Conservation (phyloP, 2,797 vertebrate genomes). For the Sebastes aleutianus region DNA sequence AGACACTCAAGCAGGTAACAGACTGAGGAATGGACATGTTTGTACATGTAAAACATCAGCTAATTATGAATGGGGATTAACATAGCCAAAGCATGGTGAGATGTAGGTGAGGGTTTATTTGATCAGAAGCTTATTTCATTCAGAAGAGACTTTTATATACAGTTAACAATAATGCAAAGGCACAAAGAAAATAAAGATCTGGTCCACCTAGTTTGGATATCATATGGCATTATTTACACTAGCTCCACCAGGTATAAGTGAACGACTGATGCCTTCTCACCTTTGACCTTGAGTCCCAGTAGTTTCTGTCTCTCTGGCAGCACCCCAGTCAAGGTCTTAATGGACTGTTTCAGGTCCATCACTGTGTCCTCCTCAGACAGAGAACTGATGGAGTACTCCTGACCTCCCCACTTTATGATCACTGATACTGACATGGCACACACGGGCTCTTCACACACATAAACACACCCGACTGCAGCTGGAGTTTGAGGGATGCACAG, state of each 20-base stretch:
- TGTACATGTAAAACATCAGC: background rate
- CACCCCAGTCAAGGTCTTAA: conserved; percentile 96
- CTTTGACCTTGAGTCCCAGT: conserved; percentile 97
- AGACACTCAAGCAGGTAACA: background rate
- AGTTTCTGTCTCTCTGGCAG: conserved; percentile 97
- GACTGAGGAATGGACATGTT: background rate
- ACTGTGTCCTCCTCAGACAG: conserved; percentile 98
- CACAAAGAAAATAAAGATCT: background rate
- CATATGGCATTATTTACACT: background rate
- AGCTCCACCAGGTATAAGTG: background rate
- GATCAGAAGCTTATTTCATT: background rate
- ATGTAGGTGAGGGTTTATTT: background rate
- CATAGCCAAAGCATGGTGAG: background rate
- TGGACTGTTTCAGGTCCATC: conserved; percentile 96
- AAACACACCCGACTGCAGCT: conserved; percentile 24
- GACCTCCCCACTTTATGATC: conserved; percentile 99
- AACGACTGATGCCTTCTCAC: conserved; percentile 71
- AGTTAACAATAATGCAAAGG: background rate
- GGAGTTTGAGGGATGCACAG: background rate
- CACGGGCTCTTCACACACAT: conserved; percentile 45
- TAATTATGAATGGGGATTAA: background rate
- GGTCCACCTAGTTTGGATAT: background rate
- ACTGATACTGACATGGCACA: conserved; percentile 93
- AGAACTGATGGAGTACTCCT: conserved; percentile 96
- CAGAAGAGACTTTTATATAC: background rate